phyloP scores from a whole-genome alignment of 2,113 vertebrate genomes.

The Circaetus gallicus region DNA sequence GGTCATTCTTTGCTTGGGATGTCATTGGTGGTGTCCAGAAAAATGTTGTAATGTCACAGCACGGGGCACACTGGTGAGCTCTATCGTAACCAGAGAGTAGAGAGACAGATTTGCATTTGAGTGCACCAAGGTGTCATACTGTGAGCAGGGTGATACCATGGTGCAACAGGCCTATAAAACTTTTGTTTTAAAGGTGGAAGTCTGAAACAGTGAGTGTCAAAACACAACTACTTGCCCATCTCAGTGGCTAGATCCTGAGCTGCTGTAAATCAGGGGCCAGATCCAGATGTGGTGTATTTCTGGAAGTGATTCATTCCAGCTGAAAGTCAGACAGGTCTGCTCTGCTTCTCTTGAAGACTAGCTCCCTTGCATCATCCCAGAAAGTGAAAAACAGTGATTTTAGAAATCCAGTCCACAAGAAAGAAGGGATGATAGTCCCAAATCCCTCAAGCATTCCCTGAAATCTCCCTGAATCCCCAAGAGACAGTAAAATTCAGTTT shows the following conservation, averaged over 20 bases:
- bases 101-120: background rate
- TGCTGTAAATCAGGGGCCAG: background rate
- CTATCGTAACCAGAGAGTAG: accelerated
- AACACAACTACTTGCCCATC: background rate
- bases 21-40: background rate
- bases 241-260: background rate
- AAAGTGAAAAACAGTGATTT: background rate
- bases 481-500: background rate
- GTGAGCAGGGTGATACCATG: background rate
- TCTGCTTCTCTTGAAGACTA: background rate
- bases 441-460: background rate
- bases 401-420: background rate
- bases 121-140: too few relatives aligned
- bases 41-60: background rate
- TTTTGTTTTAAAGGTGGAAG: background rate
- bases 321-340: background rate
- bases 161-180: background rate
- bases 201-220: background rate
- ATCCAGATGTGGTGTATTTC: background rate
- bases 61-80: background rate
- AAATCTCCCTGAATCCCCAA: background rate
- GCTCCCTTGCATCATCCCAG: background rate
- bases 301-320: background rate
- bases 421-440: background rate
- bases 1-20: background rate